Base-by-base conservation (phyloP, 53 echinoderm and acorn worm genomes). In the Holothuria scabra region DNA sequence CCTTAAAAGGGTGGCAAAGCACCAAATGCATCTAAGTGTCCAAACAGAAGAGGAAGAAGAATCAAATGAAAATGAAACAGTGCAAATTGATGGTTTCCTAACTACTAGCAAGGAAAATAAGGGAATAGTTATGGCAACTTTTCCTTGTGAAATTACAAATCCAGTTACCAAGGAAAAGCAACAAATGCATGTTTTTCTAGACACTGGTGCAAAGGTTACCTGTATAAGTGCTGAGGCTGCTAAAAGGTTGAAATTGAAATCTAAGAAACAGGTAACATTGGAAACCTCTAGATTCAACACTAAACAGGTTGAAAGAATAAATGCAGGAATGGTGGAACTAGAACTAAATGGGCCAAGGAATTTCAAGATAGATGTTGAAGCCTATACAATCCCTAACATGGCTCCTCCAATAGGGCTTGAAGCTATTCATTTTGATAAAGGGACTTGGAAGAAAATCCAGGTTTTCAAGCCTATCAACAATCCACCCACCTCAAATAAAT, bases 231-330 rank as follows among this genome's bases (percentile, higher is more conserved):
- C 26, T 28, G 67, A 67, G 67, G 67, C 67, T 29, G 67, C 67
- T 29, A 19, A 25, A 28, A 67, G 8, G 31, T 19, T 67, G 33
- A 31, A 67, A 13, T 67, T 67, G 30, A 67, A 30, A 67, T 28
- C 26, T 28, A 25, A 67, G 13, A 67, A 30, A 30, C 67, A 31
- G 67, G 67, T 67, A 67, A 67, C 31, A 67, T 67, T 67, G 67
- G 67, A 67, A 29, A 67, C 67, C 30, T 67, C 67, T 32, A 67
- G 33, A 67, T 67, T 67, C 31, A 67, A 67, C 67, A 67, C 67
- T 11, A 30, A 31, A 19, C 28, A 67, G 30, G 30, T 18, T 31
- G 33, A 67, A 67, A 67, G 28, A 29, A 34, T 67, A 25, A 30
- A 10, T 25, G 67, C 67, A 28, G 33, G 33, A 67, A 29, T 67